Percentiles rank a stretch among this genome's conserved stretches.
Evolutionary conservation across 1,140 invertebrate species (phyloP).

Genomic region (Homalodisca vitripennis): DNA sequence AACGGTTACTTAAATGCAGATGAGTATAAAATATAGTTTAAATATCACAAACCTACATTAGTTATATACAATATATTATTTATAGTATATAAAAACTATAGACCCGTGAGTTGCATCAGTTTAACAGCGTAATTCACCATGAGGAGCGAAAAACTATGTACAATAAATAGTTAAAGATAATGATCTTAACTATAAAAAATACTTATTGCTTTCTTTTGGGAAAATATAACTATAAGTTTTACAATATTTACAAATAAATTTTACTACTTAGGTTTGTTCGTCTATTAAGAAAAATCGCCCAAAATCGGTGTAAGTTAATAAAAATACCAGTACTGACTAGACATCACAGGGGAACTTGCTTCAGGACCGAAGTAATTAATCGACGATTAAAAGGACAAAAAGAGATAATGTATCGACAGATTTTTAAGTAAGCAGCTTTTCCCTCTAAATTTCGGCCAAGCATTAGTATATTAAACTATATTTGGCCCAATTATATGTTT

Average conservation of each 20-base stretch:
- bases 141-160: background rate
- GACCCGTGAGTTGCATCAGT: conserved; percentile 9
- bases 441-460: too few relatives aligned
- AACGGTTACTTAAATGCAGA: conserved; percentile 3
- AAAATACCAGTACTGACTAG: too few relatives aligned
- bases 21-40: conserved; percentile 13
- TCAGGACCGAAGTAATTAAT: too few relatives aligned
- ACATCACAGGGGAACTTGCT: too few relatives aligned
- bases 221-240: conserved; percentile 17
- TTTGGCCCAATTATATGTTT: too few relatives aligned
- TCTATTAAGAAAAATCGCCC: background rate
- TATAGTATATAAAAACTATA: conserved; percentile 23
- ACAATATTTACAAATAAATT: conserved; percentile 15
- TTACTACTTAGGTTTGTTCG: conserved; percentile 1
- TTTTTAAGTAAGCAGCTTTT: too few relatives aligned
- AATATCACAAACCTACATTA: conserved; percentile 8
- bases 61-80: conserved; percentile 20
- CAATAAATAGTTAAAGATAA: conserved; percentile 11
- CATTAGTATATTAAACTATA: too few relatives aligned
- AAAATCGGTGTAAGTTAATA: background rate
- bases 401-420: too few relatives aligned
- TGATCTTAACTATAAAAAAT: conserved; percentile 19
- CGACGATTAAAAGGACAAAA: too few relatives aligned
- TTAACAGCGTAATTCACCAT: background rate
- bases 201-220: conserved; percentile 15